phyloP scores from a whole-genome alignment of 2,888 invertebrate genomes.

The Deroplatys truncata region DNA sequence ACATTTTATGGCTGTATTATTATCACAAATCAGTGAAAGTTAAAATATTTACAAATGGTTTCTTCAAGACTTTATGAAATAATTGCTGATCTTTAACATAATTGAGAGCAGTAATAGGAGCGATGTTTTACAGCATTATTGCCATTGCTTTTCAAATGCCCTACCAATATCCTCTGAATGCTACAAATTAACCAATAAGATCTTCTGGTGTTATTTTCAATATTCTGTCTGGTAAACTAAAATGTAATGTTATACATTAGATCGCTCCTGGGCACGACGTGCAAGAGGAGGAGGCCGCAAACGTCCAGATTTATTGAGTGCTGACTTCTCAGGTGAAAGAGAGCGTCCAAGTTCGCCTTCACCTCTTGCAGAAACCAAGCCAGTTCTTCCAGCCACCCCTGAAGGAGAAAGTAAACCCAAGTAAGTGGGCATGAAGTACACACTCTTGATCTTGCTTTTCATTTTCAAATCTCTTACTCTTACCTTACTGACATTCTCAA shows the following conservation, averaged over 20 bases:
- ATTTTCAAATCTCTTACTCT: not conserved
- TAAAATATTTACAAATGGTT: too few species aligned
- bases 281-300: slow-evolving; percentile 68
- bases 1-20: too few species aligned
- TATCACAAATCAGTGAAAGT: too few species aligned
- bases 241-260: slow-evolving; percentile 43
- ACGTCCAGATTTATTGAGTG: slow-evolving; percentile 70
- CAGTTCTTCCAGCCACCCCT: slow-evolving; percentile 41
- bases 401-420: slow-evolving; percentile 52
- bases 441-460: not conserved
- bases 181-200: too few species aligned
- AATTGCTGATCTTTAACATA: too few species aligned
- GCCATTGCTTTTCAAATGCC: too few species aligned
- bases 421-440: slow-evolving; percentile 45
- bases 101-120: too few species aligned
- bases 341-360: slow-evolving; percentile 69
- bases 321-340: slow-evolving; percentile 68
- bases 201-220: too few species aligned
- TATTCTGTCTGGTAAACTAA: too few species aligned
- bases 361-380: slow-evolving; percentile 55
- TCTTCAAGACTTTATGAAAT: too few species aligned
- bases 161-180: too few species aligned
- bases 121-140: too few species aligned
- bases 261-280: slow-evolving; percentile 85
- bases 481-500: not conserved